Conservation (phyloP, 2,113 vertebrate genomes). For the Arizona elegans region DNA sequence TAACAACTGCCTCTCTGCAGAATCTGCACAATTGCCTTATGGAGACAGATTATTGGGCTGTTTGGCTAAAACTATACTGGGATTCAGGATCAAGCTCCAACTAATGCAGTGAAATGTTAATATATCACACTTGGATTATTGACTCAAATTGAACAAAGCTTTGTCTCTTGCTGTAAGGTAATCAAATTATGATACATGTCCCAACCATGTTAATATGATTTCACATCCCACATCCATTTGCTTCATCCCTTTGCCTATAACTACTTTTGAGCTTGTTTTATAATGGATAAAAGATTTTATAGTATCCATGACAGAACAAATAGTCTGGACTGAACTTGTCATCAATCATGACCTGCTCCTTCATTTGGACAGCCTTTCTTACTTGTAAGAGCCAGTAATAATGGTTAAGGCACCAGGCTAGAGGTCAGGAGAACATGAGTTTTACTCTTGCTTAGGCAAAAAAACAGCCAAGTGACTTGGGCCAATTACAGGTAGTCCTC, state of each 20-base stretch:
- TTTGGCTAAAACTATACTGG: neutral
- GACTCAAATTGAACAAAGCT: no score
- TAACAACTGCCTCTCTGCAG: neutral
- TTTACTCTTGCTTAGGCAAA: neutral
- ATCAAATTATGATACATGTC: no score
- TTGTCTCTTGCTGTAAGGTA: no score
- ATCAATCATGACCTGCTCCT: neutral
- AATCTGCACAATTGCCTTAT: neutral
- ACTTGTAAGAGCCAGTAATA: neutral
- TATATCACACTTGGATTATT: neutral
- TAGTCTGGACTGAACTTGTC: neutral
- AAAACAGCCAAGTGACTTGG: neutral
- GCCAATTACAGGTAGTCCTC: neutral
- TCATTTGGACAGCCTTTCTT: neutral
- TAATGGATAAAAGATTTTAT: neutral
- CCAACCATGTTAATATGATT: no score
- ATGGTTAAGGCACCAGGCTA: neutral
- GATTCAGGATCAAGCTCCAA: neutral
- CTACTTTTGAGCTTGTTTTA: neutral
- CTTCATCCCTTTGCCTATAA: no score
- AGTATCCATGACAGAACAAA: neutral
- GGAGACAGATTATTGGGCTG: neutral
- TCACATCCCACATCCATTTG: no score
- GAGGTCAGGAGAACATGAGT: neutral
- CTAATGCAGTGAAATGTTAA: neutral